Percentiles rank a stretch among this genome's conserved stretches.
Conservation (phyloP, 2,797 vertebrate species). For the Euphonia xanthogaster region DNA sequence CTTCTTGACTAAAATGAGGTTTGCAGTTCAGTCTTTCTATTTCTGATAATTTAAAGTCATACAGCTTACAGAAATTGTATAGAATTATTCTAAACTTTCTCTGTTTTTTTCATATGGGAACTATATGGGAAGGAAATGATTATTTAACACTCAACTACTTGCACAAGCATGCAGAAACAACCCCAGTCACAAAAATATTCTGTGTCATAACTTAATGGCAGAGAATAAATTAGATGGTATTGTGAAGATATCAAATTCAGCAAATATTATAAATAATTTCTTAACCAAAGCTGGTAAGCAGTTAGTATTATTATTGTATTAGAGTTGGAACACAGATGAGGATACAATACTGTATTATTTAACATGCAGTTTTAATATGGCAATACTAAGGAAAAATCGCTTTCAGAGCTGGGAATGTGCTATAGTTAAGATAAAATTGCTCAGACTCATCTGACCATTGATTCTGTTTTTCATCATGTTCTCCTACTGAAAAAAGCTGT, state of each 20-base stretch:
- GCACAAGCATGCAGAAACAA: not conserved
- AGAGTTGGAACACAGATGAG: conserved; percentile 26
- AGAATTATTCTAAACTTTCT: not conserved
- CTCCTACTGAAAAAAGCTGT: conserved; percentile 32
- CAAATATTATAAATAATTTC: conserved; percentile 9
- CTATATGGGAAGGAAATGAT: not conserved
- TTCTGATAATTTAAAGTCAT: not conserved
- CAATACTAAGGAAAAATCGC: not conserved
- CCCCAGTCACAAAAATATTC: not conserved
- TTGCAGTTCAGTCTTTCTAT: not conserved
- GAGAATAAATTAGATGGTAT: not conserved
- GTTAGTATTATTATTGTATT: conserved; percentile 6
- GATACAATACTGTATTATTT: not conserved
- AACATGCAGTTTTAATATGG: not conserved
- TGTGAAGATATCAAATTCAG: not conserved
- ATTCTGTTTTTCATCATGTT: conserved; percentile 46
- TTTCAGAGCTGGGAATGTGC: conserved; percentile 3
- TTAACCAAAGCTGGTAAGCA: conserved; percentile 24
- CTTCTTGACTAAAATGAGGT: not conserved
- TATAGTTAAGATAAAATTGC: conserved; percentile 43
- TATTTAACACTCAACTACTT: not conserved
- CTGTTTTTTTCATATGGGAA: not conserved
- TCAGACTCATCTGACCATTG: not conserved
- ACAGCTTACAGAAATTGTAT: not conserved
- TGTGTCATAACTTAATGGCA: not conserved